These are phyloP conservation scores for Telmatochromis bifrenatus DNA, from an alignment of 2,113 vertebrate species.

Conservation along the genomic window DNA sequence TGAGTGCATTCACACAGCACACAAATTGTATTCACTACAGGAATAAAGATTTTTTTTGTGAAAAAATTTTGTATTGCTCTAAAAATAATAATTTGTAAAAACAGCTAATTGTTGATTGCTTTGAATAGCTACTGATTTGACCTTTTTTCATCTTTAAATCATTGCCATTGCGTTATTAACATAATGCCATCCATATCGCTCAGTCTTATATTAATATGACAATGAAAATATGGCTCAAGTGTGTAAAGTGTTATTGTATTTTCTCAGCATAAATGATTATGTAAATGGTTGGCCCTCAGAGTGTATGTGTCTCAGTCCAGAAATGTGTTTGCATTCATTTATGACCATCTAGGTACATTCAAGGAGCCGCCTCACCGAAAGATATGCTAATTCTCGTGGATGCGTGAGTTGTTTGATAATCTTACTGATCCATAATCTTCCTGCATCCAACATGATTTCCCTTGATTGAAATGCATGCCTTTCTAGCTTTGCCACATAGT, in stretches of 20 bases:
- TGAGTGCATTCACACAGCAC: neutral
- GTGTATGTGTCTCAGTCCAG: neutral
- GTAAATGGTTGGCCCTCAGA: neutral
- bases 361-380: slow-evolving; percentile 97
- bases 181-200: neutral
- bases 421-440: slow-evolving; percentile 20
- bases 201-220: neutral
- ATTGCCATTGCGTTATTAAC: neutral
- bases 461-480: neutral
- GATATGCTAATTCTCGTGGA: slow-evolving; percentile 98
- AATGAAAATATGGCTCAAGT: neutral
- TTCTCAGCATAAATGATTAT: neutral
- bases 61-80: neutral
- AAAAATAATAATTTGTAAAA: neutral
- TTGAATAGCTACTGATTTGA: neutral
- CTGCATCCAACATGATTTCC: slow-evolving; percentile 16
- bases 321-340: neutral
- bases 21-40: neutral
- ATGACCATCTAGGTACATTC: slow-evolving; percentile 84
- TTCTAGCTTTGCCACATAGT: neutral
- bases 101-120: neutral
- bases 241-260: neutral
- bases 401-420: slow-evolving; percentile 79
- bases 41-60: neutral
- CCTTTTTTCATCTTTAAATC: neutral